A percentile compares a stretch with the other conserved stretches of the same genome.
phyloP scores from a whole-genome alignment of 2,888 invertebrate genomes.

The Heteromurus nitidus region DNA sequence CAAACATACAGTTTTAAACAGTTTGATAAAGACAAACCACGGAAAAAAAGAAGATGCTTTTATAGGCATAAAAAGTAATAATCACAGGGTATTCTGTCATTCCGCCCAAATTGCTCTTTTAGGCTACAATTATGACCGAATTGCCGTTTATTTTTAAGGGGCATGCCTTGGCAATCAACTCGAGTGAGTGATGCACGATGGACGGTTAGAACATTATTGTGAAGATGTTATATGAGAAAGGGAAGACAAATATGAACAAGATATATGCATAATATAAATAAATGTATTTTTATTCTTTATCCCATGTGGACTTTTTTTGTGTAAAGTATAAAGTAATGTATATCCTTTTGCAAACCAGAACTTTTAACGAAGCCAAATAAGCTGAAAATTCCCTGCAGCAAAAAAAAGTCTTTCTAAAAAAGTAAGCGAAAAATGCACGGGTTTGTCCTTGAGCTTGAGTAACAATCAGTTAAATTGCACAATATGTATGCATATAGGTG shows the following conservation, averaged over 20 bases:
- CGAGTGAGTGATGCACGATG: not conserved
- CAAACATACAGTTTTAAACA: too few relatives aligned
- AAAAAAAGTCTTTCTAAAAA: not conserved
- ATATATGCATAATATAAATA: too few relatives aligned
- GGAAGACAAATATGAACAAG: not conserved
- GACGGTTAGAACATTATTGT: not conserved
- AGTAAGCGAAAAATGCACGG: not conserved
- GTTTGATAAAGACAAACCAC: too few relatives aligned
- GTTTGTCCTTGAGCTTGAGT: conserved; percentile 17
- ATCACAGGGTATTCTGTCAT: not conserved
- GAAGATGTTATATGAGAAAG: too few relatives aligned
- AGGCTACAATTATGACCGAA: not conserved
- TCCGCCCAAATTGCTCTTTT: conserved; percentile 29
- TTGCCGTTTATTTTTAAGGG: conserved; percentile 16
- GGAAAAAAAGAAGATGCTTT: not conserved
- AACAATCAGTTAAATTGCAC: not conserved
- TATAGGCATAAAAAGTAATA: conserved; percentile 6
- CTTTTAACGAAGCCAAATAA: too few relatives aligned
- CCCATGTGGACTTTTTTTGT: too few relatives aligned
- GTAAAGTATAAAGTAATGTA: too few relatives aligned
- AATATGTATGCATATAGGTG: too few relatives aligned
- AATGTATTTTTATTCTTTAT: too few relatives aligned
- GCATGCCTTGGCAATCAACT: conserved; percentile 16
- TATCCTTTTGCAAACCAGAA: too few relatives aligned
- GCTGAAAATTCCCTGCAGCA: conserved; percentile 1